phyloP scores from a whole-genome alignment of 1,140 invertebrate species.

The Orius insidiosus region DNA sequence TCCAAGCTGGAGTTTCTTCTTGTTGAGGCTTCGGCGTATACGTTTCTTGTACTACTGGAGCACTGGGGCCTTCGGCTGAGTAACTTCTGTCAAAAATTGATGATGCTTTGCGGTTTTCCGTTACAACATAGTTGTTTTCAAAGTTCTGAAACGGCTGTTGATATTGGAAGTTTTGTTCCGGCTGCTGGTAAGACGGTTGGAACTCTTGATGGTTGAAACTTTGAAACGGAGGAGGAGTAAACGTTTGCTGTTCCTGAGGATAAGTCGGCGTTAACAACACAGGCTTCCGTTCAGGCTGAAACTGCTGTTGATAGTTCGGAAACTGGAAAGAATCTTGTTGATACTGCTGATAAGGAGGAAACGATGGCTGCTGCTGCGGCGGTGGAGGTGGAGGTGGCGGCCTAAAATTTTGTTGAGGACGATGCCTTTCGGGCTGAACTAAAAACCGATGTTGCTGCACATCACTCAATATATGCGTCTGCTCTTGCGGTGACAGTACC shows the following conservation, averaged over 20 bases:
- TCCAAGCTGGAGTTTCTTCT: slow-evolving; percentile 22
- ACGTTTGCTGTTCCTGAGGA: slow-evolving; percentile 9
- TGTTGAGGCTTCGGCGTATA: slow-evolving; percentile 25
- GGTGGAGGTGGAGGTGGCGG: not conserved
- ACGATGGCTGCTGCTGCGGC: not conserved
- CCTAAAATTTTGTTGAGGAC: slow-evolving; percentile 6
- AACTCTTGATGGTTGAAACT: slow-evolving; percentile 3
- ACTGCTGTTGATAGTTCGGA: slow-evolving; percentile 18
- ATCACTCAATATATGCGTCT: slow-evolving; percentile 21
- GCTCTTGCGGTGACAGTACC: slow-evolving; percentile 21
- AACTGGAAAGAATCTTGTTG: slow-evolving; percentile 22
- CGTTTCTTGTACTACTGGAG: slow-evolving; percentile 22
- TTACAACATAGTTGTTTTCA: slow-evolving; percentile 18
- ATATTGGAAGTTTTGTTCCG: slow-evolving; percentile 3
- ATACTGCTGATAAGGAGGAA: slow-evolving; percentile 17
- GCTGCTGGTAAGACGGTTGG: slow-evolving; percentile 24
- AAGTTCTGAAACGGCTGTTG: slow-evolving; percentile 17
- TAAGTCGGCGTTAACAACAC: slow-evolving; percentile 5
- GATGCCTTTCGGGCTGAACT: slow-evolving; percentile 1
- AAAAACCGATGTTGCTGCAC: slow-evolving; percentile 21
- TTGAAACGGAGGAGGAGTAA: slow-evolving; percentile 20
- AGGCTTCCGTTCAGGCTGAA: slow-evolving; percentile 18
- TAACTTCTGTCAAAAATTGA: slow-evolving; percentile 4
- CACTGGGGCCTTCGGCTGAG: slow-evolving; percentile 1
- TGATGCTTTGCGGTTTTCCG: slow-evolving; percentile 23